A percentile compares a stretch with the other conserved stretches of the same genome.
phyloP scores from a whole-genome alignment of 2,797 vertebrate genomes.

The Carcharodon carcharias region DNA sequence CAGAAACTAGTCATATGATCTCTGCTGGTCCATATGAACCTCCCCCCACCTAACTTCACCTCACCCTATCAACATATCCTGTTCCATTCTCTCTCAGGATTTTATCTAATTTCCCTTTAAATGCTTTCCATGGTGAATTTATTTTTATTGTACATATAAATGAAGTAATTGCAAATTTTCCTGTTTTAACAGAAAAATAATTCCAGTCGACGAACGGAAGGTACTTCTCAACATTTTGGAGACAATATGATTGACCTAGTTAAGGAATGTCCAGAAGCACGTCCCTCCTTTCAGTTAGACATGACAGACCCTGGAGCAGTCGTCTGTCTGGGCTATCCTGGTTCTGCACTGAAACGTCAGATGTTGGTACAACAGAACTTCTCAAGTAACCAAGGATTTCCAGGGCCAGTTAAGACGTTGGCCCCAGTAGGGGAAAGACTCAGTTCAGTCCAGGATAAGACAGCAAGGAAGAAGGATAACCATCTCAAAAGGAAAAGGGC shows the following conservation, averaged over 20 bases:
- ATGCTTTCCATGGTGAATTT: neutral
- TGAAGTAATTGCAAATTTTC: neutral
- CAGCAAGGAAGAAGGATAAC: constrained; percentile 35
- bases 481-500: constrained; percentile 57
- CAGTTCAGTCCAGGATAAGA: constrained; percentile 39
- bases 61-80: neutral
- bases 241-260: neutral
- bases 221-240: neutral
- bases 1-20: neutral
- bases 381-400: too few relatives aligned
- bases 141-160: neutral
- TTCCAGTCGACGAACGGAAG: neutral
- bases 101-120: neutral
- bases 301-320: neutral
- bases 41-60: neutral
- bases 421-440: constrained; percentile 17
- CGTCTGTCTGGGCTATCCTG: neutral
- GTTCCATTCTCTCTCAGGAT: neutral
- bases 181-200: neutral
- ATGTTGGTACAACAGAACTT: too few relatives aligned
- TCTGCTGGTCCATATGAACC: neutral
- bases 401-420: neutral
- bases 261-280: neutral
- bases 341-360: neutral
- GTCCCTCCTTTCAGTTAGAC: neutral